Conservation (phyloP, 2,888 invertebrate genomes). For the Heliconius erato region DNA sequence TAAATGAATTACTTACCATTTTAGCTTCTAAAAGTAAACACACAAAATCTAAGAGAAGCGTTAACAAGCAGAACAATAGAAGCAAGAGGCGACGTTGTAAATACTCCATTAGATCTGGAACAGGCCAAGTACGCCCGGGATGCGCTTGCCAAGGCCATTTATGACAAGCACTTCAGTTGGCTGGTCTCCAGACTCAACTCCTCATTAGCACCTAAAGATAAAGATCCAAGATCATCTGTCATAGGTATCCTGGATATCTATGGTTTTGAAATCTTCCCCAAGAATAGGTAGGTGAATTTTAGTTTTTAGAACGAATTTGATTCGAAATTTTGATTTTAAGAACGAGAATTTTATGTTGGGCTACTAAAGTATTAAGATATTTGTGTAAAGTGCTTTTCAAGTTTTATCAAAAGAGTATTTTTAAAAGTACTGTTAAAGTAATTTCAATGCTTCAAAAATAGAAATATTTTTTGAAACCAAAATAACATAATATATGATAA, state of each 20-base stretch:
- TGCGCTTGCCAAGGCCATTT: constrained; percentile 95
- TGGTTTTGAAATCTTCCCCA: constrained; percentile 97
- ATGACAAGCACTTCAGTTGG: constrained; percentile 96
- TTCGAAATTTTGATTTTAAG: no score
- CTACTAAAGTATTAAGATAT: no score
- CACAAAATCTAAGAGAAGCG: constrained; percentile 88
- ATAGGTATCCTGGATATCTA: constrained; percentile 97
- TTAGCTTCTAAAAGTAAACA: constrained; percentile 91
- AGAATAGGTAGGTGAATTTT: constrained; percentile 88
- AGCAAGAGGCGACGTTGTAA: constrained; percentile 93
- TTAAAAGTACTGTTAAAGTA: no score
- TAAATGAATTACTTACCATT: not conserved
- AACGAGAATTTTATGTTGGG: no score
- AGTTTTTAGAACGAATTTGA: not conserved
- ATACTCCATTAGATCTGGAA: constrained; percentile 92
- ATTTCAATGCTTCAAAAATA: no score
- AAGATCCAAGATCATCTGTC: constrained; percentile 87
- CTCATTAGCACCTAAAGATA: constrained; percentile 88
- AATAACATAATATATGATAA: no score
- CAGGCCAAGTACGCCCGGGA: constrained; percentile 94
- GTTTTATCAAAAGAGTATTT: no score
- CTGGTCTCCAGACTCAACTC: constrained; percentile 92
- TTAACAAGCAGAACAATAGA: constrained; percentile 95
- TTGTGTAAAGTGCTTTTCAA: no score
- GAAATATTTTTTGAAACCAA: no score